Evolutionary conservation across 2,888 invertebrate genomes (phyloP).

Genomic region (Drosophila kambysellisi): DNA sequence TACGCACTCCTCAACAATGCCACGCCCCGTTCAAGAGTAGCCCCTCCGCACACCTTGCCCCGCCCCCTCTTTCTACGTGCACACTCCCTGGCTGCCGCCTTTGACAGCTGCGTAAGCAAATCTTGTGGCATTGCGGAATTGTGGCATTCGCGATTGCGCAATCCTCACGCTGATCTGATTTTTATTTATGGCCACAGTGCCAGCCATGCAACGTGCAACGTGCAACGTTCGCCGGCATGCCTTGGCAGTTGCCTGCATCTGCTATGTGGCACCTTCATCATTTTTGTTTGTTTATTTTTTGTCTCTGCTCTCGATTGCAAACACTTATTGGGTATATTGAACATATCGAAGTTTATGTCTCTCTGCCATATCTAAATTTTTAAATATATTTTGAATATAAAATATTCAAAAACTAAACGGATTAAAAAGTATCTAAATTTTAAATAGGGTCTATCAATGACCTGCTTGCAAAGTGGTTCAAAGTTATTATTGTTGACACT

Average conservation of each 20-base stretch:
- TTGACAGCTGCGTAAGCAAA: conserved; percentile 61
- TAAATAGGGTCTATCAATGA: background rate
- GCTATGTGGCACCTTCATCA: conserved; percentile 39
- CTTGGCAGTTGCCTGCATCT: conserved; percentile 16
- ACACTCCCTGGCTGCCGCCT: conserved; percentile 3
- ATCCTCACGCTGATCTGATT: conserved; percentile 83
- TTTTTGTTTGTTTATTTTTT: conserved; percentile 33
- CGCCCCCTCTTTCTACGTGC: background rate
- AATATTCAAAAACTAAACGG: no score
- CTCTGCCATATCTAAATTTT: background rate
- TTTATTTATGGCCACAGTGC: conserved; percentile 78
- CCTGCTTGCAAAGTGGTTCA: background rate
- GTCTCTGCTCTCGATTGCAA: background rate
- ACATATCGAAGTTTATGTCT: background rate
- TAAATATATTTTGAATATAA: background rate
- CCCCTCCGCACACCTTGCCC: background rate
- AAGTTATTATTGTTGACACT: background rate
- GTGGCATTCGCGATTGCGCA: conserved; percentile 79
- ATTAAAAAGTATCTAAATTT: no score
- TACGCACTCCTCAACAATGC: conserved; percentile 24
- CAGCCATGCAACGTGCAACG: conserved; percentile 27
- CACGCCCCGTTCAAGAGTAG: conserved; percentile 31
- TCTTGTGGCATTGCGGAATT: conserved; percentile 19
- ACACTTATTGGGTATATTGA: background rate
- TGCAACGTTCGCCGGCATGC: conserved; percentile 1